phyloP scores from a whole-genome alignment of 2,888 invertebrate species.

The Spilarctia lutea region DNA sequence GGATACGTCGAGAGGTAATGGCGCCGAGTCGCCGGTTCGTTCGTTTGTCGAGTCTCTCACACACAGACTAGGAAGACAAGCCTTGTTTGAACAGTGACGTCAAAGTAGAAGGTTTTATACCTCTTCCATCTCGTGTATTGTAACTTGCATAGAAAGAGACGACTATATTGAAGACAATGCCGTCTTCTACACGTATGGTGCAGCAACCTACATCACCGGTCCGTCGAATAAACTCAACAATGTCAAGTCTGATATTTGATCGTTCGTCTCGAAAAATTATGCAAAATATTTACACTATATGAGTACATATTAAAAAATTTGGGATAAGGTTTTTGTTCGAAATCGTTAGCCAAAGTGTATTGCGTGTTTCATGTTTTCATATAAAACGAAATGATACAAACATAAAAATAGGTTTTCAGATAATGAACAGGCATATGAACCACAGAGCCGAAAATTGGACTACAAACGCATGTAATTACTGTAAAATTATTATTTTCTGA shows the following conservation, averaged over 20 bases:
- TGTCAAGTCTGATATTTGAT: conserved; percentile 76
- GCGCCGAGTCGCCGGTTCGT: conserved; percentile 75
- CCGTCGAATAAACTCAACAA: conserved; percentile 74
- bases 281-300: conserved; percentile 64
- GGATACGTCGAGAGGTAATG: conserved; percentile 84
- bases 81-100: conserved; percentile 83
- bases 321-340: conserved; percentile 10
- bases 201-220: conserved; percentile 83
- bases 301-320: conserved; percentile 28
- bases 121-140: conserved; percentile 50
- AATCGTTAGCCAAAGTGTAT: not conserved
- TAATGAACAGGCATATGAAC: not conserved
- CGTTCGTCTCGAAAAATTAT: conserved; percentile 69
- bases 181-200: conserved; percentile 74
- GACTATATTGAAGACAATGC: conserved; percentile 47
- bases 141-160: conserved; percentile 58
- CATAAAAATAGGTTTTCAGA: not conserved
- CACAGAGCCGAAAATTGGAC: not conserved
- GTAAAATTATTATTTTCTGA: not conserved
- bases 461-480: not conserved
- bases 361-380: not conserved
- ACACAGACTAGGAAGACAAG: conserved; percentile 82
- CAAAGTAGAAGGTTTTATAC: conserved; percentile 64
- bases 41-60: conserved; percentile 79
- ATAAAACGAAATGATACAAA: not conserved